Evolutionary conservation across 2,888 invertebrate species (phyloP), one percentile per base, ranked within the genome.

Genomic region (Oscheius sp.): DNA sequence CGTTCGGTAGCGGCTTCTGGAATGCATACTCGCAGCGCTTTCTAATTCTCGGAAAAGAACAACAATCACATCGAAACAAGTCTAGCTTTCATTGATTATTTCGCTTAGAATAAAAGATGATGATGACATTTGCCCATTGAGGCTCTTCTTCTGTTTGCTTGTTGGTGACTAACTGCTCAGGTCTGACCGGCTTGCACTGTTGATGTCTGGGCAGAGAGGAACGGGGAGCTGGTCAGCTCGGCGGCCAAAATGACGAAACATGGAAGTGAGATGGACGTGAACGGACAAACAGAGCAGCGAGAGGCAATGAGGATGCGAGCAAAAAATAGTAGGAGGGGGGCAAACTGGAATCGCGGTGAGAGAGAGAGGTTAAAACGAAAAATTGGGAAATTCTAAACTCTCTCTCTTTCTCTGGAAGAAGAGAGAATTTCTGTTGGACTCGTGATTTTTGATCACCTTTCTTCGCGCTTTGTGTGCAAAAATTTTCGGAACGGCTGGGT

Each of bases 111-210:
- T 34, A 34, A 12, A 34, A 34, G 37, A 12, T 34, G 37, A 42
- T 42, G 17, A n/a, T n/a, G n/a, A n/a, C n/a, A n/a, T n/a, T n/a
- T 42, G n/a, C 42, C 6, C 42, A 3, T 15, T 42, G 42, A 15
- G 15, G 15, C 4, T 42, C 37, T 34, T 12, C 37, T 12, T 34
- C 37, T 42, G 20, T 55, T 55, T 55, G 55, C 34, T 23, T 55
- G 55, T 55, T 37, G 33, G 55, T 55, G 55, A 55, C 55, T 55
- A 55, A 55, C 33, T 48, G 23, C 52, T 27, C 52, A n/a, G 29
- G 55, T 17, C n/a, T 34, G 55, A 55, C 55, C 55, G 55, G 55
- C 55, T 55, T 37, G n/a, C 17, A 34, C 29, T 52, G 55, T 20
- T 42, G 42, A 42, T 6, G 6, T 55, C 12, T 17, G 53, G 53